A percentile compares a stretch with the other conserved stretches of the same genome.
phyloP scores from a whole-genome alignment of 2,113 vertebrate species.

The Phocoena phocoena region DNA sequence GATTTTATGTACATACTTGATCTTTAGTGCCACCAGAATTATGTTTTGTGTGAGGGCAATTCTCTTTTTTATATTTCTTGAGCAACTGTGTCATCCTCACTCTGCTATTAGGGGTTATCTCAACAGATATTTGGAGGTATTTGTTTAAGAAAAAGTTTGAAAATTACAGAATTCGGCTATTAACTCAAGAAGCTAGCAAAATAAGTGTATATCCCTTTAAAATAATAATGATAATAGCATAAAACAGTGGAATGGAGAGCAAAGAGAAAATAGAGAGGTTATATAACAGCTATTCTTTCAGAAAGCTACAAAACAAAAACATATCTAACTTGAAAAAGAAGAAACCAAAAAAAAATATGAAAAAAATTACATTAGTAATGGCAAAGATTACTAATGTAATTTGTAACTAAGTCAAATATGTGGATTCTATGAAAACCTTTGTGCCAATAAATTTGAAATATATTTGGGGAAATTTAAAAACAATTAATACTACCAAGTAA shows the following conservation, averaged over 20 bases:
- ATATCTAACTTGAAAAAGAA: background rate
- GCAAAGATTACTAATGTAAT: background rate
- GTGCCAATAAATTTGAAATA: background rate
- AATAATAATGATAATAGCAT: background rate
- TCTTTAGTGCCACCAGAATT: background rate
- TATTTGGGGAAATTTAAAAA: background rate
- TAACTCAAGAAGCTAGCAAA: background rate
- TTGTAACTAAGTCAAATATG: background rate
- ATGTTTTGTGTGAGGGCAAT: background rate
- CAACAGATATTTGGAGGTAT: background rate
- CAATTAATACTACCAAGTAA: background rate
- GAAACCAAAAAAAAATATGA: background rate
- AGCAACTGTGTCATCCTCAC: background rate
- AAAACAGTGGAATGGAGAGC: background rate
- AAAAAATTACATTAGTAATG: background rate
- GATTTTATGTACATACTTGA: background rate
- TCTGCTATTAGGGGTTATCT: background rate
- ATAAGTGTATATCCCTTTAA: background rate
- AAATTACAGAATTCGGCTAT: background rate
- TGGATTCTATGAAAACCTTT: background rate
- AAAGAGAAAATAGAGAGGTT: background rate
- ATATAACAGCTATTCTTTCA: background rate
- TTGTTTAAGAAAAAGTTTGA: background rate
- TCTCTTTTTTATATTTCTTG: background rate
- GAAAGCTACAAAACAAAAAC: background rate